Evolutionary conservation across 92 coral and sea anemone genomes (phyloP).

Genomic region (Metridium senile): DNA sequence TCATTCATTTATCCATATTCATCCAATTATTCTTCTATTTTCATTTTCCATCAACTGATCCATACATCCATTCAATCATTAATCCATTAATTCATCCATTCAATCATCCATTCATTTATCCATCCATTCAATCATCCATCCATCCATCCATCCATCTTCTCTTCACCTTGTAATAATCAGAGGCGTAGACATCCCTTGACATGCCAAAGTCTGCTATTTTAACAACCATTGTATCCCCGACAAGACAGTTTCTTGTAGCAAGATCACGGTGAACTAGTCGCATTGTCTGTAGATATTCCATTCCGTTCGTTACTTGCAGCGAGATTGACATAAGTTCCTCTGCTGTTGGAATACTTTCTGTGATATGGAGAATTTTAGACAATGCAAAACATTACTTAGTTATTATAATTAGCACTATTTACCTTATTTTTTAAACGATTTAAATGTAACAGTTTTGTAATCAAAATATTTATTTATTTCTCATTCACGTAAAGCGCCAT

Average conservation of each 20-base stretch:
- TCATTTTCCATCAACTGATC: no score
- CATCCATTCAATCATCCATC: neutral
- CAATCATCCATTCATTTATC: neutral
- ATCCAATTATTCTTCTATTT: no score
- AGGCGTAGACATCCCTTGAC: conserved; percentile 87
- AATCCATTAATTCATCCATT: no score
- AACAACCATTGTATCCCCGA: conserved; percentile 61
- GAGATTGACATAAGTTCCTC: conserved; percentile 65
- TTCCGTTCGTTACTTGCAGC: conserved; percentile 73
- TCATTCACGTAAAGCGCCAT: no score
- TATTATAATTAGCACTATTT: no score
- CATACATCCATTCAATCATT: no score
- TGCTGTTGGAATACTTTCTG: conserved; percentile 15
- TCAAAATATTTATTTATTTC: no score
- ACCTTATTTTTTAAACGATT: no score
- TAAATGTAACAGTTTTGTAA: no score
- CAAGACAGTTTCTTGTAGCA: conserved; percentile 80
- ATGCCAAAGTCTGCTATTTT: conserved; percentile 91
- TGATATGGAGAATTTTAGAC: neutral
- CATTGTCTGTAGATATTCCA: conserved; percentile 80
- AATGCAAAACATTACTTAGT: neutral
- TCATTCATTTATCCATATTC: no score
- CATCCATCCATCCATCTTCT: neutral
- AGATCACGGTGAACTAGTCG: conserved; percentile 88
- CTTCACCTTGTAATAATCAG: conserved; percentile 64